Evolutionary conservation across 2,888 invertebrate genomes (phyloP).

Genomic region (Tetanocera ferruginea): DNA sequence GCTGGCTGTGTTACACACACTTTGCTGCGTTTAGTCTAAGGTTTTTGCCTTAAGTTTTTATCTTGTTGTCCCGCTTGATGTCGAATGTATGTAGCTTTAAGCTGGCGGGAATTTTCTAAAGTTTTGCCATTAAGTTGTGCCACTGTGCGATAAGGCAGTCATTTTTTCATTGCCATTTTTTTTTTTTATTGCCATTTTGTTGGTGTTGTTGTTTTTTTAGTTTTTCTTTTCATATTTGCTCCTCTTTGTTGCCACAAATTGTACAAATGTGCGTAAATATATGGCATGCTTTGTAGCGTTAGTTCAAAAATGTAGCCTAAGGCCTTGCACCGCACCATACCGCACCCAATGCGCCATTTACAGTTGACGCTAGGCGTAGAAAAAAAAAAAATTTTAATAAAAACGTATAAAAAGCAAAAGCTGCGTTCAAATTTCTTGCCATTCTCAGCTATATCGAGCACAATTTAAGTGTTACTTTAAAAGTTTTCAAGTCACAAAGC

Average conservation of each 20-base stretch:
- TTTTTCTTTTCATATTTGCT: neutral
- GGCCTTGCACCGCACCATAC: neutral
- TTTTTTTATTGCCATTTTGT: neutral
- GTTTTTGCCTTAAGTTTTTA: neutral
- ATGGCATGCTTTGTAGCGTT: neutral
- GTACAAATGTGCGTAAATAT: neutral
- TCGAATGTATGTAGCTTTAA: neutral
- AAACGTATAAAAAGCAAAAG: too few species aligned
- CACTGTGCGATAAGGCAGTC: slow-evolving; percentile 4
- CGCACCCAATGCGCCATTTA: neutral
- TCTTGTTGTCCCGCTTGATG: neutral
- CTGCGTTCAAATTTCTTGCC: too few species aligned
- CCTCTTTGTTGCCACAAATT: neutral
- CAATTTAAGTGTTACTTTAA: neutral
- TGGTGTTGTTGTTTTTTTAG: neutral
- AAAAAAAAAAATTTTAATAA: neutral
- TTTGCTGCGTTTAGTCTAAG: neutral
- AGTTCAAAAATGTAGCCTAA: neutral
- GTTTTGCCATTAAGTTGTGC: slow-evolving; percentile 21
- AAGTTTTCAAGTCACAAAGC: neutral
- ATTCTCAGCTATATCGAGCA: neutral
- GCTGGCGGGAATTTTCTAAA: slow-evolving; percentile 15
- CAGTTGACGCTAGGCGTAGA: neutral
- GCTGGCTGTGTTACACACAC: neutral
- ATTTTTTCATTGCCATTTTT: neutral